Evolutionary conservation across 2,888 invertebrate genomes (phyloP), one percentile per base, ranked within the genome.

Genomic region (Clunio marinus): DNA sequence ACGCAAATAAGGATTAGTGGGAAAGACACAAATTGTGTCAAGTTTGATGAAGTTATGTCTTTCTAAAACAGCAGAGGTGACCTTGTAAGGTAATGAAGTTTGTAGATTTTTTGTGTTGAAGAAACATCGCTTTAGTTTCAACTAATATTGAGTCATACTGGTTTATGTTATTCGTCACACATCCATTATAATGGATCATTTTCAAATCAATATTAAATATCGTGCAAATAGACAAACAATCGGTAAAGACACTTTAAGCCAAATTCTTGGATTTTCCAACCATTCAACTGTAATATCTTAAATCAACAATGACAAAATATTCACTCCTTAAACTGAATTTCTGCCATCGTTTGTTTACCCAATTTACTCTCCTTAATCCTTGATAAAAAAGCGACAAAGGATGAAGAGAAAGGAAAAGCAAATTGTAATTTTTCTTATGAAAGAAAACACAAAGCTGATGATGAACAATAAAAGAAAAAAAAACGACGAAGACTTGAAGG

Each of bases 361-460:
- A n/a, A 15, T 22, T 51, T 51, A 22, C 51, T 51, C 17, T 51
- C 51, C 51, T 51, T 51, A 51, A 51, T 51, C 20, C 51, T 51
- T 22, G 51, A 7, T 41, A 15, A 32, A 13, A 32, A 32, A 32
- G 7, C 13, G 35, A 32, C 35, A 32, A 32, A 32, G 35, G 35
- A 32, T 41, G 41, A 41, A n/a, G 15, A 4, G 41, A 41, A n/a
- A n/a, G 41, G 13, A 7, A 41, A 15, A 41, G 15, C 5, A 32
- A 32, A 7, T 8, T 32, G 32, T 32, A 8, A 8, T 8, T 32
- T 32, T 32, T 32, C 32, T 32, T 32, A 4, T 4, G 5, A 8
- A 32, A 32, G 32, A 32, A 32, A 32, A 7, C 8, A 8, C 32
- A 32, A 32, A 32, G 8, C 32, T 32, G 32, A 32, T 32, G 4